A percentile compares a stretch with the other conserved stretches of the same genome.
Conservation (phyloP, 2,113 vertebrate genomes). For the Oenanthe melanoleuca region DNA sequence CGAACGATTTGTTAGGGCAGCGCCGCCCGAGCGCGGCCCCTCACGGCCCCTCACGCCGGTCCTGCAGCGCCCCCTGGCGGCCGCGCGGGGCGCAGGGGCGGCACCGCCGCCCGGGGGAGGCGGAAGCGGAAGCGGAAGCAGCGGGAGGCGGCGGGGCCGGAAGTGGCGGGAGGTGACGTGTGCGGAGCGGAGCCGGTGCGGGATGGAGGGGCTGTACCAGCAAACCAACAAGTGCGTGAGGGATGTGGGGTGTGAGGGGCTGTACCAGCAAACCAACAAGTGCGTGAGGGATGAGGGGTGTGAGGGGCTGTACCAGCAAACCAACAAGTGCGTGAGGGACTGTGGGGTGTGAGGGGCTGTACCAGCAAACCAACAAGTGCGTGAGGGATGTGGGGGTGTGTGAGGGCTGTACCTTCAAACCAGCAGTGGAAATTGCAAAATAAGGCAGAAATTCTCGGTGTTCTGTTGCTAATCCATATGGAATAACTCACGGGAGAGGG, state of each 20-base stretch:
- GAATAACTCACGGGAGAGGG: neutral
- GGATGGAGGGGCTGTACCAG: conserved; percentile 68
- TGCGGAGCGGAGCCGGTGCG: too few species aligned
- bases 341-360: neutral
- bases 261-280: neutral
- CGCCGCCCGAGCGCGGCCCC: too few species aligned
- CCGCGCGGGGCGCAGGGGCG: neutral
- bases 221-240: neutral
- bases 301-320: neutral
- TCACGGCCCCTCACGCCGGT: neutral
- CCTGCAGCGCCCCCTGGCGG: neutral
- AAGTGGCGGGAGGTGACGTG: too few species aligned
- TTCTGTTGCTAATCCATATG: fast-evolving
- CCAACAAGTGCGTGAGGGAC: neutral
- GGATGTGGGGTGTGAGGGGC: neutral
- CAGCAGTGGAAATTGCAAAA: neutral
- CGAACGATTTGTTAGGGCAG: fast-evolving
- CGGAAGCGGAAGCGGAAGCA: neutral
- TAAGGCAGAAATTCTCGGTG: fast-evolving
- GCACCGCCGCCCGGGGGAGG: neutral
- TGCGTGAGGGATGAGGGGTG: neutral
- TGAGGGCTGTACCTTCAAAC: neutral
- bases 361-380: neutral
- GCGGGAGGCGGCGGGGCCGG: too few species aligned
- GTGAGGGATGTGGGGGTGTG: neutral